These are phyloP conservation scores for Drosophila limbata DNA, from an alignment of 2,888 invertebrate species.

Conservation along the genomic window DNA sequence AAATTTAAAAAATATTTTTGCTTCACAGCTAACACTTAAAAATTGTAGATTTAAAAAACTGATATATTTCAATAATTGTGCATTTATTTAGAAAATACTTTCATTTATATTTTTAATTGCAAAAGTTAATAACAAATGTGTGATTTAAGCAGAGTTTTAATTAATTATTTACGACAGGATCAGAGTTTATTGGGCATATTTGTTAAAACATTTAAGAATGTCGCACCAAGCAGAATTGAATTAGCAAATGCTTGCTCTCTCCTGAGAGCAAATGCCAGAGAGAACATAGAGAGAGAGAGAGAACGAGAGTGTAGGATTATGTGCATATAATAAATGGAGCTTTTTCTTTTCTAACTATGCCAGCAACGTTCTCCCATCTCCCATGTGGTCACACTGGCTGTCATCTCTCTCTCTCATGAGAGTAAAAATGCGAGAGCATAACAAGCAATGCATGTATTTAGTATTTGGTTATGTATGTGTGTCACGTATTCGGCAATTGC, in stretches of 20 bases:
- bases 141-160: not conserved
- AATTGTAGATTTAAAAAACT: too few species aligned
- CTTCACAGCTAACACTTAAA: too few species aligned
- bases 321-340: too few species aligned
- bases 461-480: slow-evolving; percentile 12
- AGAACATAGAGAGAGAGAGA: too few species aligned
- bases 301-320: not conserved
- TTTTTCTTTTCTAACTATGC: not conserved
- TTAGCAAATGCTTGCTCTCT: not conserved
- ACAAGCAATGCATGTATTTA: not conserved
- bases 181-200: not conserved
- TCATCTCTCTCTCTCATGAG: slow-evolving; percentile 17
- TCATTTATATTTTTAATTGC: too few species aligned
- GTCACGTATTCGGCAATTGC: slow-evolving; percentile 25
- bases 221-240: slow-evolving; percentile 5
- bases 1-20: too few species aligned
- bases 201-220: slow-evolving; percentile 7
- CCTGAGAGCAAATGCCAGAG: not conserved
- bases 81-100: too few species aligned
- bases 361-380: not conserved
- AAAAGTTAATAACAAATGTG: too few species aligned
- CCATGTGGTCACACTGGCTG: slow-evolving; percentile 14
- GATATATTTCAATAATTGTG: too few species aligned
- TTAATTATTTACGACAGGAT: not conserved
- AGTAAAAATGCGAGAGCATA: slow-evolving; percentile 1